Evolutionary conservation across 2,888 invertebrate genomes (phyloP), one percentile per base, ranked within the genome.

Genomic region (Diaprepes abbreviatus): DNA sequence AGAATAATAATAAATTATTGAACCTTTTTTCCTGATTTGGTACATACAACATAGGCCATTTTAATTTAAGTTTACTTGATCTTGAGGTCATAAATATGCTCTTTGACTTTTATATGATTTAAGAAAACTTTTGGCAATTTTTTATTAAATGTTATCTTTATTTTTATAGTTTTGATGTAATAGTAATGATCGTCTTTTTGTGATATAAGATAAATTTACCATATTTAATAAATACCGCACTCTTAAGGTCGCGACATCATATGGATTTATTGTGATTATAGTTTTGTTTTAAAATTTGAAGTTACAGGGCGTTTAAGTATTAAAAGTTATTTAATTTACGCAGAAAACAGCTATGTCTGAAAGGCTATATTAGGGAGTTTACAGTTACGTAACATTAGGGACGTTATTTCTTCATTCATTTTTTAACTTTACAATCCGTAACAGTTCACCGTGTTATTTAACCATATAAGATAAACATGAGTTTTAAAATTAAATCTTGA

Each of bases 31-130:
- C 28, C 28, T 28, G 28, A 31, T 50, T 24, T 24, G 24, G 24
- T 24, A 24, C 14, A 19, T 19, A 24, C 19, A 40, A 24, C 45
- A 31, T 50, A 50, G 48, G 48, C 48, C 28, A 50, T 48, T 9
- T 50, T 50, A 21, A 28, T 12, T 50, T 50, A 28, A 50, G 28
- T 50, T 28, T 50, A 31, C 28, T 50, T 50, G 33, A 45, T 45
- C 45, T 14, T 36, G 28, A 45, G 68, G 68, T 68, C 57, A 63
- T 36, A 19, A 12, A 38, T 31, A 21, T 38, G 68, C 62, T 62
- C 68, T 57, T 68, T 68, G 62, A 48, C 68, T 48, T 28, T 64
- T 19, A 36, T 48, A 59, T 45, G 12, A 58, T 38, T 48, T 31
- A 57, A 54, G 14, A 45, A 55, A 38, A 28, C 57, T 21, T 57